These are phyloP conservation scores for Artibeus lituratus DNA, from an alignment of 2,797 vertebrate genomes.

Conservation along the genomic window DNA sequence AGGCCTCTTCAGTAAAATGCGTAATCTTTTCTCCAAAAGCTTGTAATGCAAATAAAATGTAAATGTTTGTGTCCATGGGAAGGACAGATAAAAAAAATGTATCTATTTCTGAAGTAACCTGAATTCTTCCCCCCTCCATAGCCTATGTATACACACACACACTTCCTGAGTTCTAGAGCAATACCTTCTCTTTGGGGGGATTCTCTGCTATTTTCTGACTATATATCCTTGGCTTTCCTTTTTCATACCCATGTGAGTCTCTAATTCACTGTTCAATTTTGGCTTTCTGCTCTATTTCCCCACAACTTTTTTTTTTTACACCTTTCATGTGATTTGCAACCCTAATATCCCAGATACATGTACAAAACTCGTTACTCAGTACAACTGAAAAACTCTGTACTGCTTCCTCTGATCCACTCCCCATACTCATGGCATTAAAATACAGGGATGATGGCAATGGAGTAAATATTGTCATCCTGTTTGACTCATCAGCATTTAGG, in stretches of 20 bases:
- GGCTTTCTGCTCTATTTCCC: neutral
- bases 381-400: neutral
- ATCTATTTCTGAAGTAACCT: neutral
- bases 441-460: neutral
- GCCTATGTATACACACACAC: neutral
- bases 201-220: neutral
- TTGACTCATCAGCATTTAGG: neutral
- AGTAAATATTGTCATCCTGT: neutral
- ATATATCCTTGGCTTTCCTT: neutral
- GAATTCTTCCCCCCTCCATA: neutral
- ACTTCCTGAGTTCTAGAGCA: slow-evolving; percentile 2
- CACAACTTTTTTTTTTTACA: neutral
- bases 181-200: neutral
- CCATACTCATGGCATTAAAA: neutral
- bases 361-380: neutral
- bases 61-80: neutral
- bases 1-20: slow-evolving; percentile 36
- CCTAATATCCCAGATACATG: neutral
- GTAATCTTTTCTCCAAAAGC: slow-evolving; percentile 7
- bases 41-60: neutral
- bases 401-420: neutral
- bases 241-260: neutral
- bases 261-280: neutral
- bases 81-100: neutral
- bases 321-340: neutral